A percentile compares a stretch with the other conserved stretches of the same genome.
phyloP scores from a whole-genome alignment of 2,797 vertebrate genomes.

The Petrocephalus schoutedeni region DNA sequence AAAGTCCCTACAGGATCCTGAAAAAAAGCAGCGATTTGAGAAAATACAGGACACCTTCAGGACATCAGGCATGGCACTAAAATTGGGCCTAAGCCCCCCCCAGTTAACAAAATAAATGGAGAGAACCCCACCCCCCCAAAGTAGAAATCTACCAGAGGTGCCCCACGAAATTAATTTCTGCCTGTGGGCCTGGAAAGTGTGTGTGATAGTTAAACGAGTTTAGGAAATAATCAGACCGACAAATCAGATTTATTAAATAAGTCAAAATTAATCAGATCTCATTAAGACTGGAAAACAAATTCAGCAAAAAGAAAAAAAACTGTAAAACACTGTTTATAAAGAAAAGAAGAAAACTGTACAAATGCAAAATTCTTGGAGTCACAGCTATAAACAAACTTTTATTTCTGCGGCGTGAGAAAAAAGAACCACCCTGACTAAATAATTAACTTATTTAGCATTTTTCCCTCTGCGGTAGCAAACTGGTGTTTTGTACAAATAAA shows the following conservation, averaged over 20 bases:
- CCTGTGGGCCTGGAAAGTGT: neutral
- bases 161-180: neutral
- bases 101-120: neutral
- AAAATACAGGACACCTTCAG: neutral
- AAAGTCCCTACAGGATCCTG: neutral
- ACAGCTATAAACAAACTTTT: conserved; percentile 51
- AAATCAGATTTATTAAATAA: conserved; percentile 9
- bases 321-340: neutral
- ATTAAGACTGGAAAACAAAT: neutral
- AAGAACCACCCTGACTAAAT: conserved; percentile 41
- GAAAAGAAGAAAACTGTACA: conserved; percentile 73
- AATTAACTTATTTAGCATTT: conserved; percentile 32
- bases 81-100: too few relatives aligned
- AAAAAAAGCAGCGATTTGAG: neutral
- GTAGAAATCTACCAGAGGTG: neutral
- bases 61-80: too few relatives aligned
- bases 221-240: neutral
- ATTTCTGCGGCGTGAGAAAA: conserved; percentile 39
- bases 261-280: neutral
- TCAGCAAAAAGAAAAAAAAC: neutral
- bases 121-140: neutral
- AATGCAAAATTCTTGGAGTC: conserved; percentile 68
- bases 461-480: conserved; percentile 49
- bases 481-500: conserved; percentile 53
- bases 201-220: neutral